phyloP scores from a whole-genome alignment of 2,888 invertebrate genomes.

The Aquatica leii region DNA sequence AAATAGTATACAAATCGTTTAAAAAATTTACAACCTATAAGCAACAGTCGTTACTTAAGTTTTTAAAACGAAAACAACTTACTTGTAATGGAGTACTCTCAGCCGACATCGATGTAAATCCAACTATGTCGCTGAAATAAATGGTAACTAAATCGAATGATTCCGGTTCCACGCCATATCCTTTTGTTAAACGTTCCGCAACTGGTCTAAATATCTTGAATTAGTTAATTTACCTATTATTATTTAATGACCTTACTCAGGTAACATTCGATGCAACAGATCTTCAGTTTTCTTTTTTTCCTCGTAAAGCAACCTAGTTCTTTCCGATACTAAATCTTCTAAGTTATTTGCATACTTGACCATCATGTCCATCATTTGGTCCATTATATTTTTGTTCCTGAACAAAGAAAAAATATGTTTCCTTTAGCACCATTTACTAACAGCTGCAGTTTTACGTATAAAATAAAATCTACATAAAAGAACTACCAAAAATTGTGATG shows the following conservation, averaged over 20 bases:
- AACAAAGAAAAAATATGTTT: conserved; percentile 36
- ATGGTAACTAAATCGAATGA: conserved; percentile 94
- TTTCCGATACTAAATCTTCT: conserved; percentile 91
- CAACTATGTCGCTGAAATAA: conserved; percentile 97
- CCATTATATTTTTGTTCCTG: conserved; percentile 90
- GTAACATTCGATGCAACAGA: conserved; percentile 92
- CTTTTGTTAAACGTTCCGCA: conserved; percentile 85
- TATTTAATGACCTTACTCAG: conserved; percentile 71
- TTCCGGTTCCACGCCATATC: conserved; percentile 91
- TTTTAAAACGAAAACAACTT: too few relatives aligned
- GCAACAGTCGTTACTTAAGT: too few relatives aligned
- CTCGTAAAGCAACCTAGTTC: conserved; percentile 87
- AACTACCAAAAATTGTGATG: too few relatives aligned
- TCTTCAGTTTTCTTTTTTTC: conserved; percentile 95
- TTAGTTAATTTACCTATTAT: neutral
- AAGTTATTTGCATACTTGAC: conserved; percentile 95
- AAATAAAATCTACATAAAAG: too few relatives aligned
- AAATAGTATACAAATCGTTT: conserved; percentile 96
- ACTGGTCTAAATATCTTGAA: conserved; percentile 71
- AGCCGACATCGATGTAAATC: conserved; percentile 95
- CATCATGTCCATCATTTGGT: conserved; percentile 99
- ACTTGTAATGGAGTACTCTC: conserved; percentile 91
- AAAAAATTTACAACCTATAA: conserved; percentile 92
- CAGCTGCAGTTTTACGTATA: too few relatives aligned
- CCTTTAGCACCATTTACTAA: too few relatives aligned